phyloP scores from a whole-genome alignment of 2,888 invertebrate genomes.

The Eristalis tenax region DNA sequence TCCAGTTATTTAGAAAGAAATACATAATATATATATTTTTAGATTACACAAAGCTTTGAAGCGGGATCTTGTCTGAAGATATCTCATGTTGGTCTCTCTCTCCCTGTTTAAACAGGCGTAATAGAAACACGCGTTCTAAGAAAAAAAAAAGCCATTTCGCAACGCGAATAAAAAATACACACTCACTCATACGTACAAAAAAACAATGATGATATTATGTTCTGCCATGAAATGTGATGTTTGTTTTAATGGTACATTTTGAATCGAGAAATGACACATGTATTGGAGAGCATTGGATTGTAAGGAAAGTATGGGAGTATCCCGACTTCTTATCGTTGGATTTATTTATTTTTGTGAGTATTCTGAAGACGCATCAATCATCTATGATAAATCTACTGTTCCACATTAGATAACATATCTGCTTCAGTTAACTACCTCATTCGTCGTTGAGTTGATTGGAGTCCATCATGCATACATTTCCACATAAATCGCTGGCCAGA shows the following conservation, averaged over 20 bases:
- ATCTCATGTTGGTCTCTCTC: not conserved
- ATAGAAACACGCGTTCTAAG: conserved; percentile 10
- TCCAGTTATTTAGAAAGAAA: conserved; percentile 12
- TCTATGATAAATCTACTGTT: not conserved
- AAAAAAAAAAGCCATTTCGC: conserved; percentile 34
- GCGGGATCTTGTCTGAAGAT: conserved; percentile 47
- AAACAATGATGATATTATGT: conserved; percentile 32
- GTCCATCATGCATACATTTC: not conserved
- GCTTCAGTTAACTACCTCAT: not conserved
- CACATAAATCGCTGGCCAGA: not conserved
- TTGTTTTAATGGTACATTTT: not conserved
- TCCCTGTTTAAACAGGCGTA: conserved; percentile 20
- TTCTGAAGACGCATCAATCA: not conserved
- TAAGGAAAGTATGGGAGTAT: not conserved
- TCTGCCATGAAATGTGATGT: not conserved
- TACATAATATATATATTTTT: not conserved
- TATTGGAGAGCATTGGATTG: conserved; percentile 1
- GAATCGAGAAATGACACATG: not conserved
- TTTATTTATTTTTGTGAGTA: not conserved
- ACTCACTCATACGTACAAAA: conserved; percentile 23
- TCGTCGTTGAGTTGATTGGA: not conserved
- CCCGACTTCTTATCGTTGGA: not conserved
- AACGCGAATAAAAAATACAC: conserved; percentile 42
- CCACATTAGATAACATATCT: not conserved
- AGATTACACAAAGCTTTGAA: conserved; percentile 60